Evolutionary conservation across 2,113 vertebrate species (phyloP).

Genomic region (Chascanopsetta lugubris): DNA sequence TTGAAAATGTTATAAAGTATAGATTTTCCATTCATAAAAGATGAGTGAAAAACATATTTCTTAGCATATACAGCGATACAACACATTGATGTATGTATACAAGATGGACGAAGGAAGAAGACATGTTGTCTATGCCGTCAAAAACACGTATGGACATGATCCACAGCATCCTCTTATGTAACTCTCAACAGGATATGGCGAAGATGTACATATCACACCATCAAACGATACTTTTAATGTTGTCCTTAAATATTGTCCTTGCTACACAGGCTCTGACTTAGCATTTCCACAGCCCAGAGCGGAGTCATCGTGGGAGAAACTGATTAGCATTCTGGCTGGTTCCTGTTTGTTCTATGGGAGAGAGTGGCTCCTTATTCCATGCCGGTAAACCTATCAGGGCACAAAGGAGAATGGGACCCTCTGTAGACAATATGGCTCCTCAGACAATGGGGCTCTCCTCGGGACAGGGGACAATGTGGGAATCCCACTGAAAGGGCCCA

Average conservation of each 20-base stretch:
- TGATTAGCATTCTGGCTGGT: slow-evolving; percentile 70
- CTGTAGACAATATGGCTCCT: slow-evolving; percentile 67
- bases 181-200: too few species aligned
- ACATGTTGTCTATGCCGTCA: too few species aligned
- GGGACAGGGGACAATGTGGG: slow-evolving; percentile 26
- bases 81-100: too few species aligned
- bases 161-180: too few species aligned
- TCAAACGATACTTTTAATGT: not conserved
- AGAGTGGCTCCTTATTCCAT: slow-evolving; percentile 50
- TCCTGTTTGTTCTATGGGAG: slow-evolving; percentile 72
- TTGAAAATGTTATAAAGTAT: too few species aligned
- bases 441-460: slow-evolving; percentile 58
- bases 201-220: not conserved
- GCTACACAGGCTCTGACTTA: not conserved
- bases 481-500: slow-evolving; percentile 6
- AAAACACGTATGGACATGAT: too few species aligned
- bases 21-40: too few species aligned
- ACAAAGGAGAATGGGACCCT: slow-evolving; percentile 55
- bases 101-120: too few species aligned
- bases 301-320: slow-evolving; percentile 40
- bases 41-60: too few species aligned
- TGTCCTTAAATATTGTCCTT: not conserved
- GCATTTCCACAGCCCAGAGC: slow-evolving; percentile 35
- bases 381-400: slow-evolving; percentile 69
- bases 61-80: too few species aligned